phyloP scores from a whole-genome alignment of 2,797 vertebrate species.

The Syncerus caffer region DNA sequence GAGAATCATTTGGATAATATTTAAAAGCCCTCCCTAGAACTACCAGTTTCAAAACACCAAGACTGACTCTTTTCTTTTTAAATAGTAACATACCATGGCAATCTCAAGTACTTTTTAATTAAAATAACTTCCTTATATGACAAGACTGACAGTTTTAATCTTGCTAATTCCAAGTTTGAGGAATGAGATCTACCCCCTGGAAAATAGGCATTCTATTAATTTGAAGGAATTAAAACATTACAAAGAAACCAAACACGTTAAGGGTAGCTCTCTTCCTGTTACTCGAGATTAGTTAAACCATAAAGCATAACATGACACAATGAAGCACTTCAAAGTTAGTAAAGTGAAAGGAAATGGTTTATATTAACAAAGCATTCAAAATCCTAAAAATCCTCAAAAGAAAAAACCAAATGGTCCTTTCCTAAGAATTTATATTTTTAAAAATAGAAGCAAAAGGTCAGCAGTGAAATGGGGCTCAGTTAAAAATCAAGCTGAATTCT shows the following conservation, averaged over 20 bases:
- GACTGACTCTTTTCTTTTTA: constrained; percentile 30
- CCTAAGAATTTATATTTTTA: constrained; percentile 48
- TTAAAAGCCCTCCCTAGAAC: constrained; percentile 19
- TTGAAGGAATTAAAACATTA: constrained; percentile 46
- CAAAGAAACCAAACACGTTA: constrained; percentile 25
- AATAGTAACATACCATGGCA: constrained; percentile 50
- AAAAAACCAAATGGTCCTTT: constrained; percentile 55
- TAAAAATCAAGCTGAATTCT: constrained; percentile 49
- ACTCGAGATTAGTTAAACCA: constrained; percentile 39
- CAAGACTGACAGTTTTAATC: constrained; percentile 49
- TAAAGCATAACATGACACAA: constrained; percentile 29
- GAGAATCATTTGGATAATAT: neutral
- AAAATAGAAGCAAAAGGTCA: constrained; percentile 51
- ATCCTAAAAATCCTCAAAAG: constrained; percentile 58
- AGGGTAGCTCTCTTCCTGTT: constrained; percentile 40
- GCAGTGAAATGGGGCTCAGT: constrained; percentile 47
- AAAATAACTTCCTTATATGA: constrained; percentile 29
- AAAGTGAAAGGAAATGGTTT: constrained; percentile 61
- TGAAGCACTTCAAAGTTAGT: constrained; percentile 52
- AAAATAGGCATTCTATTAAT: constrained; percentile 41
- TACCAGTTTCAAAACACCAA: constrained; percentile 61
- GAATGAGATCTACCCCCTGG: constrained; percentile 27
- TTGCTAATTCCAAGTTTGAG: constrained; percentile 36
- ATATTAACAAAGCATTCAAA: constrained; percentile 45
- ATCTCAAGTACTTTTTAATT: constrained; percentile 38